Evolutionary conservation across 53 echinoderm and acorn worm genomes (phyloP).

Genomic region (Hippasteria phrygiana): DNA sequence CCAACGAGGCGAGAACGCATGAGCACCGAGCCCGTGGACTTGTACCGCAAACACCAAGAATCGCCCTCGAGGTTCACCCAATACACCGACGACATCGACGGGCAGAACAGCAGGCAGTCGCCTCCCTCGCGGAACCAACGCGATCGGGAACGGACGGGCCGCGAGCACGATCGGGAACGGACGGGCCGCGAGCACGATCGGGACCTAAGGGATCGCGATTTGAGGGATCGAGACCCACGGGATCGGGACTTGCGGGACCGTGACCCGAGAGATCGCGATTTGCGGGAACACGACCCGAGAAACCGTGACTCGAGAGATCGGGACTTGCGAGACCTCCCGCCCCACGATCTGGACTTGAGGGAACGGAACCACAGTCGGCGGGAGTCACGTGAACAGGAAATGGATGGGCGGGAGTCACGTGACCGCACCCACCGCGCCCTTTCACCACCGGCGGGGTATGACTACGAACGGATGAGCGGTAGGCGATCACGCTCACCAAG

Average conservation of each 20-base stretch:
- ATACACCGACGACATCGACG: constrained; percentile 29
- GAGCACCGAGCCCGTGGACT: constrained; percentile 53
- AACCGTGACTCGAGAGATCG: background rate
- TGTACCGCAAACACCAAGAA: constrained; percentile 43
- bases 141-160: constrained; percentile 16
- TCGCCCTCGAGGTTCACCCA: constrained; percentile 13
- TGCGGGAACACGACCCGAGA: constrained; percentile 19
- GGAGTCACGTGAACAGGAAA: constrained; percentile 40
- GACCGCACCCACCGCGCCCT: constrained; percentile 68
- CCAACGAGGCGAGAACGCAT: constrained; percentile 69
- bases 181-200: constrained; percentile 22
- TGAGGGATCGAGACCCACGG: constrained; percentile 4
- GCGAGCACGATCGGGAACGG: constrained; percentile 38
- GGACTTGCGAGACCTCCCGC: constrained; percentile 15
- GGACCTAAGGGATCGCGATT: background rate
- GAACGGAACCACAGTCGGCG: constrained; percentile 1
- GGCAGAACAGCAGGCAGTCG: constrained; percentile 39
- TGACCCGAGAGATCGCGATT: constrained; percentile 24
- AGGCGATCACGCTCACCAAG: constrained; percentile 93
- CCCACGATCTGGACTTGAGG: constrained; percentile 18
- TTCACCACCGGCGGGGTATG: constrained; percentile 83
- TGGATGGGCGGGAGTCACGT: constrained; percentile 49
- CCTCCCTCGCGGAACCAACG: constrained; percentile 6
- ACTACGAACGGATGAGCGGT: constrained; percentile 69
- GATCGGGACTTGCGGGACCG: constrained; percentile 55